A percentile compares a stretch with the other conserved stretches of the same genome.
Conservation (phyloP, 2,113 vertebrate genomes). For the Lonchura striata region DNA sequence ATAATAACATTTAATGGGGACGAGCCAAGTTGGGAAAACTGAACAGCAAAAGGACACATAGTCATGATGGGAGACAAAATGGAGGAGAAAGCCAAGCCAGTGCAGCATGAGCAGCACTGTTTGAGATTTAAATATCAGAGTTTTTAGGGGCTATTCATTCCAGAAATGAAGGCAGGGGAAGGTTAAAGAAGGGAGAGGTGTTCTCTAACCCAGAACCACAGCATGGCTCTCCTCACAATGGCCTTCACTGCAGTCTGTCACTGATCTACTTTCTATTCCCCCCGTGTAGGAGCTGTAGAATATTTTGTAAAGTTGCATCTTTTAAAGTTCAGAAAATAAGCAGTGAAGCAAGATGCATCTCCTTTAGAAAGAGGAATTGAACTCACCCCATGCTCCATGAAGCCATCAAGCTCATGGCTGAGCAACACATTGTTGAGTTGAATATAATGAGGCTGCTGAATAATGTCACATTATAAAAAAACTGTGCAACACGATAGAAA, state of each 20-base stretch:
- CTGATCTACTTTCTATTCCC: background rate
- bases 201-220: background rate
- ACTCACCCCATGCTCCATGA: background rate
- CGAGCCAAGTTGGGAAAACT: background rate
- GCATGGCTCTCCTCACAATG: background rate
- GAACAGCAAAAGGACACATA: background rate
- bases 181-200: background rate
- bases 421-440: background rate
- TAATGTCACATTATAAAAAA: constrained; percentile 41
- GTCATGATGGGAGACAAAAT: background rate
- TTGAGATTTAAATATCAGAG: background rate
- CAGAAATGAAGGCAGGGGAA: background rate
- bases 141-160: background rate
- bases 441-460: constrained; percentile 44
- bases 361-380: constrained; percentile 25
- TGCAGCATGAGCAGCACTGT: background rate
- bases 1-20: background rate
- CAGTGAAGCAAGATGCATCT: constrained; percentile 34
- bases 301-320: constrained; percentile 20
- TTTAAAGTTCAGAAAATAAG: constrained; percentile 41
- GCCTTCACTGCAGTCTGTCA: background rate
- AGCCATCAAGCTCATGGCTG: constrained; percentile 28
- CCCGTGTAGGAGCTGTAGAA: background rate
- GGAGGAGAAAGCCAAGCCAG: background rate
- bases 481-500: background rate